Base-by-base conservation (phyloP, 2,797 vertebrate genomes). In the Peromyscus attwateri region DNA sequence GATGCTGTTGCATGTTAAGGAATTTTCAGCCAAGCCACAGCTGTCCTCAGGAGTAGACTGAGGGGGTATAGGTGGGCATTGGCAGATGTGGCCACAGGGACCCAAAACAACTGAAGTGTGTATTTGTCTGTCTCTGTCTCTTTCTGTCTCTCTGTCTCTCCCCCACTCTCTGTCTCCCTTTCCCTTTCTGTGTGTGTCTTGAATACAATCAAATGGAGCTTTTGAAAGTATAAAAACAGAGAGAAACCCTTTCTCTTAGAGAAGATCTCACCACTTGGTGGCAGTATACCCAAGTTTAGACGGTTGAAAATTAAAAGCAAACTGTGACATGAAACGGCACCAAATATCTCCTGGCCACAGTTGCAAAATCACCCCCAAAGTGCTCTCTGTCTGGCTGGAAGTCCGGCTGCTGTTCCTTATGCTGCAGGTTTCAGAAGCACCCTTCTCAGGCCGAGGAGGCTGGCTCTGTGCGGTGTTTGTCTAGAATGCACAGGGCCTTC, bases 251-350 rank as follows among this genome's bases (percentile, higher is more conserved):
- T 11, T 66, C 21, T 81, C 34, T 87, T 80, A 73, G 19, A 93
- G 40, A 55, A 31, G 12, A 37, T 92, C 14, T 23, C n/a, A 57
- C 96, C 87, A 91, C 95, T 89, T 94, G 96, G 80, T 93, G 95
- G 89, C 89, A 95, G 79, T 68, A 89, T 87, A 68, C 13, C 27
- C 92, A 96, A 92, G 85, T 87, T 77, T 66, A 83, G 62, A 57
- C 12, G 46, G 6, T 76, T 75, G 29, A 73, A 89, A 87, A 19
- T 60, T 46, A n/a, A 83, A 75, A 66, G 34, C 43, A 9, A 40
- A 62, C 43, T 4, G 80, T 43, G 29, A 80, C 43, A 57, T 89
- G 40, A 82, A 87, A 79, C 66, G 29, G 71, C 25, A 91, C 9
- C 34, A 73, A 57, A 60, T 62, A 76, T 16, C 68, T 73, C 43